Percentiles rank a stretch among this genome's conserved stretches.
These are phyloP conservation scores for Melangyna quadrimaculata DNA, from an alignment of 2,888 invertebrate species.

Conservation along the genomic window DNA sequence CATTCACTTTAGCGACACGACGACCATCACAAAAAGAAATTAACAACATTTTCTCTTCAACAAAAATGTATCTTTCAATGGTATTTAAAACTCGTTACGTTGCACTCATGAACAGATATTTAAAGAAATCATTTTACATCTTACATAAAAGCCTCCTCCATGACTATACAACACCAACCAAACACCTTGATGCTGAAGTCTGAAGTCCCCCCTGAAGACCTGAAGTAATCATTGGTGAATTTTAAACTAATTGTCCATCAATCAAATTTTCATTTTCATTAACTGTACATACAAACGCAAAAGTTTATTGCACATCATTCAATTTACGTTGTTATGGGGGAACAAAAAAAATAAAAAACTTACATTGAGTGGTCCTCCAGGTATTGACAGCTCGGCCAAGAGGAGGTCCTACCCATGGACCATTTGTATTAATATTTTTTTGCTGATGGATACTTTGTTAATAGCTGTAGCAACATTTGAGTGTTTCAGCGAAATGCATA, in stretches of 20 bases:
- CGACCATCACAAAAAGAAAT: constrained; percentile 28
- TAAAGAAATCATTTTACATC: constrained; percentile 10
- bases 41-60: constrained; percentile 32
- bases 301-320: constrained; percentile 35
- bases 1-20: not conserved
- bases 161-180: not conserved
- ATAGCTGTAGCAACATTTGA: constrained; percentile 11
- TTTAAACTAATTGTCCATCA: constrained; percentile 47
- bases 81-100: constrained; percentile 25
- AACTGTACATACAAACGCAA: not conserved
- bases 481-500: not conserved
- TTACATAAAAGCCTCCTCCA: constrained; percentile 3
- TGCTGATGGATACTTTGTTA: constrained; percentile 16
- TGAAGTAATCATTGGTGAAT: constrained; percentile 52
- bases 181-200: constrained; percentile 18
- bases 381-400: not conserved
- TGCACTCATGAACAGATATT: constrained; percentile 7
- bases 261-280: constrained; percentile 52
- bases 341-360: not conserved
- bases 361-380: constrained; percentile 19
- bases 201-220: constrained; percentile 31
- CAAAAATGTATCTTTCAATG: not conserved
- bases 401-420: constrained; percentile 7
- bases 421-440: constrained; percentile 1
- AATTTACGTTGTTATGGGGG: not conserved